Evolutionary conservation across 2,797 vertebrate genomes (phyloP), one percentile per base, ranked within the genome.

Genomic region (Sebastes matsubarae): DNA sequence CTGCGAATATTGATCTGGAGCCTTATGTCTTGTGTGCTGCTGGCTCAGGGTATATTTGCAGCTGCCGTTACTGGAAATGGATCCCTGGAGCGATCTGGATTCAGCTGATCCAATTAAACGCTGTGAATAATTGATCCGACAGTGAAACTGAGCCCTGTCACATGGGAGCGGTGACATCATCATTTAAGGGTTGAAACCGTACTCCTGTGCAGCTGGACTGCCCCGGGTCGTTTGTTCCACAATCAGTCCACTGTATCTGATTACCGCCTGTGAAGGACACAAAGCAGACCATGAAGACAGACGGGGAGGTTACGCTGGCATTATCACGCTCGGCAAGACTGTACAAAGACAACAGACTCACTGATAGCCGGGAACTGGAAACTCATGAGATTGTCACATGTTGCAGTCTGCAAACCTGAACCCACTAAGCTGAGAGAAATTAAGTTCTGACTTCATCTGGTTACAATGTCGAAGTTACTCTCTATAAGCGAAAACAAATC

Each of bases 71-170:
- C 92, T 92, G 94, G 92, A 95, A 95, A 93, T 83, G 91, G 89
- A 95, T 94, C 93, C 92, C 89, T 24, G 80, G 87, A 92, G 92
- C 87, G 87, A 91, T 92, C 90, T 89, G 92, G 91, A 93, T 94
- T 94, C 93, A 94, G 93, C 93, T 94, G 95, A 95, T 94, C 92
- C 93, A 94, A 94, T 94, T 94, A 95, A 94, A 94, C 82, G 29
- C 91, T 91, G 91, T 95, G 93, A 95, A 96, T 95, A 95, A 96
- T 96, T 95, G 91, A 96, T 95, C 92, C 87, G 92, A 91, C 92
- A 93, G 94, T 93, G 94, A 95, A 95, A 95, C 91, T 63, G 83
- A 94, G 90, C 86, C 85, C 81, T 71, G 90, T 94, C 94, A 95
- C 92, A 92, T 88, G 90, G 94, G 92, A 89, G 80, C 14, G 46